Evolutionary conservation across 2,113 vertebrate genomes (phyloP).

Genomic region (Poecilia latipinna): DNA sequence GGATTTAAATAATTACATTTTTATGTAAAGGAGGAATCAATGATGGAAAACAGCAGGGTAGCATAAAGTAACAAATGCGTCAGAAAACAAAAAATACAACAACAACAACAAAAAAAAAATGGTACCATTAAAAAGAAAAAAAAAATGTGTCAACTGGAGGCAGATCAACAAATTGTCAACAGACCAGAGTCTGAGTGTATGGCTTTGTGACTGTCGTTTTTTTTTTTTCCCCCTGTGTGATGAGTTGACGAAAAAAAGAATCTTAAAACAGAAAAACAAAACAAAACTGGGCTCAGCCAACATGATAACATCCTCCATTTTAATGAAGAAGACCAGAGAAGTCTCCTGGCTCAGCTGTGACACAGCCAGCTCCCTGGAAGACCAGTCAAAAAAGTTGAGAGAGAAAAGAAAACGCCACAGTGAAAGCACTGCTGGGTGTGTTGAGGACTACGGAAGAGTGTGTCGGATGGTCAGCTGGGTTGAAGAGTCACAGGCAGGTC

Average conservation of each 20-base stretch:
- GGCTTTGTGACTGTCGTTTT: conserved; percentile 27
- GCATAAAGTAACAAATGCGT: conserved; percentile 15
- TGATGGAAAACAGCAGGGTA: conserved; percentile 30
- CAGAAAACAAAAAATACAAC: background rate
- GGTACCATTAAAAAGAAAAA: conserved; percentile 62
- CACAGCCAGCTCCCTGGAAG: conserved; percentile 53
- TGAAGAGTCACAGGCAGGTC: conserved; percentile 41
- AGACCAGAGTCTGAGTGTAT: conserved; percentile 27
- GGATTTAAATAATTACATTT: conserved; percentile 15
- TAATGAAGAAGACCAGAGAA: conserved; percentile 15
- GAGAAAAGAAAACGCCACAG: conserved; percentile 25
- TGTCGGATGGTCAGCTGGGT: conserved; percentile 25
- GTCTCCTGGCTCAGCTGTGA: conserved; percentile 31
- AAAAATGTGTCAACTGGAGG: conserved; percentile 38
- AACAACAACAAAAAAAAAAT: too few species aligned
- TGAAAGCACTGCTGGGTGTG: conserved; percentile 15
- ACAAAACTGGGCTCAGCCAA: conserved; percentile 21
- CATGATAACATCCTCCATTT: conserved; percentile 29
- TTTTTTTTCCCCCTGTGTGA: conserved; percentile 3
- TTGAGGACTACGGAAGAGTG: background rate
- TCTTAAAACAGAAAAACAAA: conserved; percentile 15
- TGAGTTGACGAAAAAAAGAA: conserved; percentile 6
- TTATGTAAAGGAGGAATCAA: conserved; percentile 31
- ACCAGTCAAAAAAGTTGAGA: conserved; percentile 32
- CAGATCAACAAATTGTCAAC: conserved; percentile 21